Conservation (phyloP, 2,797 vertebrate genomes). For the Knipowitschia caucasica region DNA sequence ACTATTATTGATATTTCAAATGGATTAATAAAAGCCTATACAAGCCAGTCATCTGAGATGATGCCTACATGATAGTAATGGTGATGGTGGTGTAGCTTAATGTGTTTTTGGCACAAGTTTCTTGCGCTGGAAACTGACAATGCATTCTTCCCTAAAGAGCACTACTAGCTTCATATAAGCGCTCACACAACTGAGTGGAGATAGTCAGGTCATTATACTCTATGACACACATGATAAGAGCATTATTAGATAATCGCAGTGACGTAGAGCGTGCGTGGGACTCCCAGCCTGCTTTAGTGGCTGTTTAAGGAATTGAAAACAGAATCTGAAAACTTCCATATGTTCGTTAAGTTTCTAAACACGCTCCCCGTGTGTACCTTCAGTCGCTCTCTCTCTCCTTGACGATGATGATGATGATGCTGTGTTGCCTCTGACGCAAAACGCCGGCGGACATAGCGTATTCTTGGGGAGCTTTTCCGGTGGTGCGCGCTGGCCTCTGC, state of each 20-base stretch:
- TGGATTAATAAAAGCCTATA: no score
- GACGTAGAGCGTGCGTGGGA: slow-evolving; percentile 19
- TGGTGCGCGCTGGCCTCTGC: slow-evolving; percentile 7
- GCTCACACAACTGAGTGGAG: no score
- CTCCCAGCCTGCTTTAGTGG: no score
- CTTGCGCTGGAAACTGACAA: no score
- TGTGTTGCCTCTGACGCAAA: slow-evolving; percentile 41
- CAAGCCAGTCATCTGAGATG: no score
- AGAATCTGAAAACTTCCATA: neutral
- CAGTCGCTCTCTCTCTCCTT: slow-evolving; percentile 19
- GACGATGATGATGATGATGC: slow-evolving; percentile 30
- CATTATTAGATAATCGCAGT: slow-evolving; percentile 22
- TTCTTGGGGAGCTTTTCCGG: slow-evolving; percentile 25
- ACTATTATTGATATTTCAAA: no score
- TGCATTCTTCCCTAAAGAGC: no score
- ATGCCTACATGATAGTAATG: no score
- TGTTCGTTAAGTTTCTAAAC: neutral
- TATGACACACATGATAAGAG: slow-evolving; percentile 41
- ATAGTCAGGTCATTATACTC: slow-evolving; percentile 19
- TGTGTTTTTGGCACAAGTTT: no score
- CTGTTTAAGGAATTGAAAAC: neutral
- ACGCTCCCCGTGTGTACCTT: slow-evolving; percentile 50
- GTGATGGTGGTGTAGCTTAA: no score
- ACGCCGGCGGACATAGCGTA: slow-evolving; percentile 31
- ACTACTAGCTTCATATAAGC: no score